phyloP scores from a whole-genome alignment of 2,113 vertebrate species.

The Notechis scutatus region DNA sequence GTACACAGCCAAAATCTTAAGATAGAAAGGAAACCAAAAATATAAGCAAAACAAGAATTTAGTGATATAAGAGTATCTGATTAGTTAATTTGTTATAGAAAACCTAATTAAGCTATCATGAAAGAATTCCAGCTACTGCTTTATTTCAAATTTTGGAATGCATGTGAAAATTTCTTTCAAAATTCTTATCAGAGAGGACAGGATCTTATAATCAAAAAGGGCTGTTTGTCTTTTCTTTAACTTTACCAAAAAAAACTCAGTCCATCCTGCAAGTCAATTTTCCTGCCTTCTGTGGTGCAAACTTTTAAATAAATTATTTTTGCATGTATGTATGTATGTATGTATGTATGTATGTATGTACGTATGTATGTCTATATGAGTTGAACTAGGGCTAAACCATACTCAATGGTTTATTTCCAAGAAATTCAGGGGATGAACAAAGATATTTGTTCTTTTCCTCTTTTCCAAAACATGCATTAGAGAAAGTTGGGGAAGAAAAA shows the following conservation, averaged over 20 bases:
- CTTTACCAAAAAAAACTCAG: not conserved
- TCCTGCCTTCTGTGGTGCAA: not conserved
- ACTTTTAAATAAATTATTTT: not conserved
- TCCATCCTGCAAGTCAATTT: not conserved
- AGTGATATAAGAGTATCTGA: not conserved
- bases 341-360: no score
- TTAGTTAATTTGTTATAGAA: not conserved
- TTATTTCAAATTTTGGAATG: not conserved
- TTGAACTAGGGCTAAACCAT: not conserved
- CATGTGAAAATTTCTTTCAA: not conserved
- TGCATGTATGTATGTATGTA: not conserved
- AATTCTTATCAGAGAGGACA: not conserved
- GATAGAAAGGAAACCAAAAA: not conserved
- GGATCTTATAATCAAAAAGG: not conserved
- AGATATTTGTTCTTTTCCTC: not conserved
- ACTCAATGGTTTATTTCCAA: not conserved
- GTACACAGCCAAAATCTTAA: not conserved
- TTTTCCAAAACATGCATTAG: not conserved
- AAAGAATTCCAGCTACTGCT: not conserved
- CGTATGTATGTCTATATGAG: not conserved
- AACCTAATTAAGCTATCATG: not conserved
- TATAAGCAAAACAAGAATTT: not conserved
- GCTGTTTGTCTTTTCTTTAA: not conserved
- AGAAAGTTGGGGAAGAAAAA: not conserved
- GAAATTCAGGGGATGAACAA: not conserved